Percentiles rank a stretch among this genome's conserved stretches.
These are phyloP conservation scores for Plebejus melissa DNA, from an alignment of 2,888 invertebrate species.

Conservation along the genomic window DNA sequence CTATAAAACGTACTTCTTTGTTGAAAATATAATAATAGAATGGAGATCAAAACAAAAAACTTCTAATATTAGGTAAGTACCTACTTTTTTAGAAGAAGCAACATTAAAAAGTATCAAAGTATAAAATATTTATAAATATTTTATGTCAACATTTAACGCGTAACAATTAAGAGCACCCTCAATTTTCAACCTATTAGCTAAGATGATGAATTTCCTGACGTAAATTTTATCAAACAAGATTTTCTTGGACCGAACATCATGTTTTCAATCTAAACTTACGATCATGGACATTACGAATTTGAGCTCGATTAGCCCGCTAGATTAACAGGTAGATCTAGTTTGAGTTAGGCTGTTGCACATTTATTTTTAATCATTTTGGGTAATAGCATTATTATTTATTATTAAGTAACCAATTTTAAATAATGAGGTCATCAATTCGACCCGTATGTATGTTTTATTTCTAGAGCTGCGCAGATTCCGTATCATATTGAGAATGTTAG, in stretches of 20 bases:
- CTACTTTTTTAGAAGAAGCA: neutral
- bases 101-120: neutral
- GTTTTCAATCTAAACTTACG: constrained; percentile 28
- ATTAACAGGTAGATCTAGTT: constrained; percentile 15
- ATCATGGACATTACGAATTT: constrained; percentile 29
- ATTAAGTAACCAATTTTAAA: too few relatives aligned
- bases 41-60: too few relatives aligned
- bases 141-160: constrained; percentile 28
- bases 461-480: too few relatives aligned
- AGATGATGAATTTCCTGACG: constrained; percentile 44
- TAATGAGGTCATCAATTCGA: too few relatives aligned
- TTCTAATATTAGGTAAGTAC: too few relatives aligned
- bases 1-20: neutral
- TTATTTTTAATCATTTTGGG: neutral
- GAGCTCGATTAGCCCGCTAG: neutral
- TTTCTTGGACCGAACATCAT: constrained; percentile 29
- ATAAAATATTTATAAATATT: constrained; percentile 19
- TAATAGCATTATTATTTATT: neutral
- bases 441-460: too few relatives aligned
- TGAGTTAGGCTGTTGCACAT: neutral
- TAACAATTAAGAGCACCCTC: constrained; percentile 36
- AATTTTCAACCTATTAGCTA: constrained; percentile 49
- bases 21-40: too few relatives aligned
- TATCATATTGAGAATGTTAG: too few relatives aligned
- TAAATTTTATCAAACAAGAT: constrained; percentile 31